Evolutionary conservation across 2,113 vertebrate species (phyloP).

Genomic region (Lanius ludovicianus): DNA sequence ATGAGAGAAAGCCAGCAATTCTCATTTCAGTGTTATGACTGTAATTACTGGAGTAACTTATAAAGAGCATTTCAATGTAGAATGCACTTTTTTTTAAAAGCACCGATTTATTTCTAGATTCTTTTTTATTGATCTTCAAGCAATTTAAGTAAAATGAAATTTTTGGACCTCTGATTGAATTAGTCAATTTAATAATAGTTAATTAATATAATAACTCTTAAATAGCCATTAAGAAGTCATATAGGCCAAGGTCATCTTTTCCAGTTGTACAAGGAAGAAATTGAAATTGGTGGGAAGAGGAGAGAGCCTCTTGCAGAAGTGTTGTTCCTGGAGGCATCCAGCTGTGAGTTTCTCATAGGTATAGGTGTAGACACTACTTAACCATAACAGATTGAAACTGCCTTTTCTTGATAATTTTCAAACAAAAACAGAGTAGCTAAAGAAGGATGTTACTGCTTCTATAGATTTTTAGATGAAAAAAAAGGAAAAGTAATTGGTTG

Average conservation of each 20-base stretch:
- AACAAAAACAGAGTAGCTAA: background rate
- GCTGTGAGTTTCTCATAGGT: background rate
- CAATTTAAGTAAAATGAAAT: background rate
- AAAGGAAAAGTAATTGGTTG: background rate
- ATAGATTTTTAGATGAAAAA: background rate
- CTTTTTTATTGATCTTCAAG: background rate
- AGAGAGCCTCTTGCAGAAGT: background rate
- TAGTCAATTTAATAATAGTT: background rate
- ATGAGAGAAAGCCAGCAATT: background rate
- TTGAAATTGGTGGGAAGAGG: background rate
- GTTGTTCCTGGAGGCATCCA: background rate
- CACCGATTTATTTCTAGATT: background rate
- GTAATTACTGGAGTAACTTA: background rate
- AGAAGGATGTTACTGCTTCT: background rate
- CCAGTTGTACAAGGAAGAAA: background rate
- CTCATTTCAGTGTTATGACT: background rate
- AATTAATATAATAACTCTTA: background rate
- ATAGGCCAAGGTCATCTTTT: background rate
- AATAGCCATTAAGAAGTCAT: background rate
- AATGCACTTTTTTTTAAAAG: background rate
- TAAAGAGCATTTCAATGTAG: background rate
- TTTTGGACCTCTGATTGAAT: background rate
- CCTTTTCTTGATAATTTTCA: background rate
- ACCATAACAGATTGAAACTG: background rate
- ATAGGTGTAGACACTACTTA: background rate